Evolutionary conservation across 2,113 vertebrate genomes (phyloP).

Genomic region (Trinectes maculatus): DNA sequence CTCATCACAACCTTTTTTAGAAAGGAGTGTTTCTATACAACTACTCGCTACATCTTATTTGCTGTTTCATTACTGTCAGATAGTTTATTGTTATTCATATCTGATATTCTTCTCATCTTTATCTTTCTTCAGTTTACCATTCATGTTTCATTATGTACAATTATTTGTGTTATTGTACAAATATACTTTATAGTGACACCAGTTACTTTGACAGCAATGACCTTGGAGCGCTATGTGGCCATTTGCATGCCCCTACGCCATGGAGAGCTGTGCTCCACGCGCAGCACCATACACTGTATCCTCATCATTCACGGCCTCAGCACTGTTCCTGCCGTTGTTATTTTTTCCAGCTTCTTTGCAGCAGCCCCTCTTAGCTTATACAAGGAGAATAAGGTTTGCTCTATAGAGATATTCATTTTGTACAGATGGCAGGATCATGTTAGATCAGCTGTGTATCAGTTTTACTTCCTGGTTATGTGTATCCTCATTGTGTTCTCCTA

Average conservation of each 20-base stretch:
- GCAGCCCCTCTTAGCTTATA: too few species aligned
- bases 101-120: slow-evolving; percentile 18
- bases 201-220: slow-evolving; percentile 70
- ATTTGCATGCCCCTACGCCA: slow-evolving; percentile 67
- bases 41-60: too few species aligned
- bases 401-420: too few species aligned
- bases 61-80: too few species aligned
- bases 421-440: neutral
- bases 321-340: too few species aligned
- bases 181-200: slow-evolving; percentile 9
- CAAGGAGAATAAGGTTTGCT: too few species aligned
- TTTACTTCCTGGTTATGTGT: neutral
- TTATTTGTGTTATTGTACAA: neutral
- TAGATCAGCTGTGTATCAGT: neutral
- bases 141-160: slow-evolving; percentile 16
- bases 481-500: neutral
- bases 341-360: too few species aligned
- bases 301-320: slow-evolving; percentile 65
- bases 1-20: too few species aligned
- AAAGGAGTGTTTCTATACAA: too few species aligned
- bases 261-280: slow-evolving; percentile 47
- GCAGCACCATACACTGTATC: slow-evolving; percentile 21
- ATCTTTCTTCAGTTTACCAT: neutral
- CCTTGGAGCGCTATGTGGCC: slow-evolving; percentile 68
- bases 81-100: too few species aligned